These are phyloP conservation scores for Melolontha melolontha DNA, from an alignment of 2,888 invertebrate genomes.

Conservation along the genomic window DNA sequence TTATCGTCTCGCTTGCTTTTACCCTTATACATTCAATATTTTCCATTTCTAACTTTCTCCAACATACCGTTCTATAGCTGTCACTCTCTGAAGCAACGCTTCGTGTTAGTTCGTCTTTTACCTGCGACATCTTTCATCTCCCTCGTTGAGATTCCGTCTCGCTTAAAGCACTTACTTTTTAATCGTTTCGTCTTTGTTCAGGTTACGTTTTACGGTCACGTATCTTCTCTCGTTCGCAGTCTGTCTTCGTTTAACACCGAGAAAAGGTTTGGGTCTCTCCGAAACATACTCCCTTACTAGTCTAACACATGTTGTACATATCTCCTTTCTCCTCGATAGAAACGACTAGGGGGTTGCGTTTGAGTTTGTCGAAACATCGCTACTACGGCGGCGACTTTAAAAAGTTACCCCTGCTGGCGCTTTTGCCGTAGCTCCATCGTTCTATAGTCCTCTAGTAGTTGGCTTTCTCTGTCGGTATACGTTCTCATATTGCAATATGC, in stretches of 20 bases:
- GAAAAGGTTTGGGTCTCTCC: slow-evolving; percentile 37
- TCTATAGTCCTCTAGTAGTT: slow-evolving; percentile 21
- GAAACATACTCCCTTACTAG: slow-evolving; percentile 38
- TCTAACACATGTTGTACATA: slow-evolving; percentile 51
- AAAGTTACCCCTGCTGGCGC: slow-evolving; percentile 37
- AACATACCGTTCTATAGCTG: slow-evolving; percentile 41
- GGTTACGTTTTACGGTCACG: slow-evolving; percentile 43
- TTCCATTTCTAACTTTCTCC: slow-evolving; percentile 48
- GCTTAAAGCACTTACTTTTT: slow-evolving; percentile 47
- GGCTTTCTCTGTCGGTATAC: slow-evolving; percentile 30
- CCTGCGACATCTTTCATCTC: slow-evolving; percentile 42
- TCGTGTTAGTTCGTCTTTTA: slow-evolving; percentile 38
- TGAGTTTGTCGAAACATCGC: slow-evolving; percentile 40
- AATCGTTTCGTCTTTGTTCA: slow-evolving; percentile 47
- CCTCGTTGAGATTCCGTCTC: slow-evolving; percentile 35
- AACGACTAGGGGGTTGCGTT: slow-evolving; percentile 32
- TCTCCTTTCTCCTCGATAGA: slow-evolving; percentile 50
- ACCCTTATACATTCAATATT: slow-evolving; percentile 53
- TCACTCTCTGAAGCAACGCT: slow-evolving; percentile 38
- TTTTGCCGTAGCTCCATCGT: slow-evolving; percentile 33
- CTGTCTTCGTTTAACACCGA: slow-evolving; percentile 36
- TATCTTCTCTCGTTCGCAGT: slow-evolving; percentile 45
- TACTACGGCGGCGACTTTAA: slow-evolving; percentile 36
- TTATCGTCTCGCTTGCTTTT: slow-evolving; percentile 63
- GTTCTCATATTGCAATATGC: slow-evolving; percentile 58